Evolutionary conservation across 2,888 invertebrate species (phyloP), one percentile per base, ranked within the genome.

Genomic region (Ochropleura leucogaster): DNA sequence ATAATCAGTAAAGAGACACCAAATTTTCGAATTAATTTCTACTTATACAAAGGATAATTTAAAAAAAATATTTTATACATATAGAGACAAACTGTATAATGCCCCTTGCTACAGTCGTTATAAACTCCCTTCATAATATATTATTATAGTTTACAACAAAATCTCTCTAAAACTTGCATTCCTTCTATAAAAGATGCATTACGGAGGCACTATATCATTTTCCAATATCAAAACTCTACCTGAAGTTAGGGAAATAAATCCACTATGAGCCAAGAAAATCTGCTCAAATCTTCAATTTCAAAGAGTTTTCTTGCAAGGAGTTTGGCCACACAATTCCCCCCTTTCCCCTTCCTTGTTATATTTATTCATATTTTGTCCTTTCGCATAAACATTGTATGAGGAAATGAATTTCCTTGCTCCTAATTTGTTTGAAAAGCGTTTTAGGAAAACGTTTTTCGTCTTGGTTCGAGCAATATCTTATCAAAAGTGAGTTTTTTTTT

Each of bases 251-350:
- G 44, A 68, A 81, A 83, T 87, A 89, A 91, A 90, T 91, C 89
- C 84, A 80, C 64, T 83, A 80, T 88, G 85, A 91, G 89, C 89
- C 85, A 76, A 72, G 80, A 69, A 85, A 87, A 88, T 85, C 80
- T 82, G 72, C 82, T 86, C 82, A 80, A 88, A 90, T 85, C 88
- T 88, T 85, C 87, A 89, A 90, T 92, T 86, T 90, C 55, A 81
- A n/a, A 44, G 60, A 85, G 87, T 84, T 83, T 72, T 70, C 70
- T 53, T 60, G 42, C 62, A 44, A 80, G 75, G 73, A 79, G 46
- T 78, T 82, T 47, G 4, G 64, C 46, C 14, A 60, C 51, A 51
- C 40, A 55, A 68, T 68, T 68, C 82, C 60, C 30, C 30, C 30
- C 30, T 1, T 3, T 2, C 30, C 30, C 69, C 68, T 46, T 7